Evolutionary conservation across 2,888 invertebrate genomes (phyloP).

Genomic region (Drosophila acutilabella): DNA sequence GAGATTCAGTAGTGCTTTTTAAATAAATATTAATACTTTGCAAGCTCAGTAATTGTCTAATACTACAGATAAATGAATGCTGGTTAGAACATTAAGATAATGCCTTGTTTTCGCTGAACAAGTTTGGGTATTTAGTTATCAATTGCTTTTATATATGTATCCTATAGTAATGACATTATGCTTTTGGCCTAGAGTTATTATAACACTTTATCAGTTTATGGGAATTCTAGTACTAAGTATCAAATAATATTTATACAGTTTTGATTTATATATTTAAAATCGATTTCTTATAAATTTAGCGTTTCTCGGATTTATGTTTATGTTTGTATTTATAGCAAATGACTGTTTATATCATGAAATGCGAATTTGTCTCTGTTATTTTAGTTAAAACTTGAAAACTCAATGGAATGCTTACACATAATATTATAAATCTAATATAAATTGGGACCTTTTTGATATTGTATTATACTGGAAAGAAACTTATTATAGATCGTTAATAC

Average conservation of each 20-base stretch:
- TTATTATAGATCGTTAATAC: conserved; percentile 21
- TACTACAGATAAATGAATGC: conserved; percentile 5
- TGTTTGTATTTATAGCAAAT: conserved; percentile 1
- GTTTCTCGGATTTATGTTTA: conserved; percentile 1
- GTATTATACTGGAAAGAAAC: conserved; percentile 15
- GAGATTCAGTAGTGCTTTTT: background rate
- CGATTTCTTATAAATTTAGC: background rate
- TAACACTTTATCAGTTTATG: conserved; percentile 7
- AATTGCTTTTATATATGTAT: conserved; percentile 8
- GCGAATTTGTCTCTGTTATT: background rate
- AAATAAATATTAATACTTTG: background rate
- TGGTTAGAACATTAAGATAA: conserved; percentile 13
- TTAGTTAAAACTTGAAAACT: conserved; percentile 7
- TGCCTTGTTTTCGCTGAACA: conserved; percentile 18
- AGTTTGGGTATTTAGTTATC: conserved; percentile 5
- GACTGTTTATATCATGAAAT: conserved; percentile 7
- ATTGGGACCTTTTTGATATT: conserved; percentile 5
- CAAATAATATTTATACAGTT: conserved; percentile 20
- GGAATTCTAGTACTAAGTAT: conserved; percentile 7
- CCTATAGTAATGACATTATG: background rate
- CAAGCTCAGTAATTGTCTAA: background rate
- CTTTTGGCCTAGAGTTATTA: conserved; percentile 15
- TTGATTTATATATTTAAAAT: conserved; percentile 3
- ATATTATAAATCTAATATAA: conserved; percentile 12
- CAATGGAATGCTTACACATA: conserved; percentile 9